Evolutionary conservation across 2,888 invertebrate species (phyloP), one percentile per base, ranked within the genome.

Genomic region (Caprella mutica): DNA sequence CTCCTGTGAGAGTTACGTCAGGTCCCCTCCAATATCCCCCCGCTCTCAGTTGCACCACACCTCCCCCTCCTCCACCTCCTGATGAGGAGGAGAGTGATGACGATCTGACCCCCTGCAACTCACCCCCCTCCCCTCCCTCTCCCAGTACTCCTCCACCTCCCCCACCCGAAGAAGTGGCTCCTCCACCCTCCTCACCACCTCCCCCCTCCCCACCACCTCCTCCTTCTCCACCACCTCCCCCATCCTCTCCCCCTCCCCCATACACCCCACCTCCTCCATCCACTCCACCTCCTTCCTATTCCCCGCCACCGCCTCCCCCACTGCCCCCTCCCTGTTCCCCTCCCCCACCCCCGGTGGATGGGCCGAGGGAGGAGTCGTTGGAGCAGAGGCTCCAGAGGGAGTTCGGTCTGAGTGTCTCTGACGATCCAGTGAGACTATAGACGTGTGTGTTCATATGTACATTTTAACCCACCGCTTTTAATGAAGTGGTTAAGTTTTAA

Each of bases 331-430:
- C 50, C 2, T n/a, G 8, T 8, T 19, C 38, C 5, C 52, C 40
- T 53, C 53, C 53, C 27, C 14, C 19, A 24, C 17, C 17, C 14
- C 40, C 40, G 14, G 12, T 21, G 14, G 17, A 6, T 17, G 12
- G 17, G 6, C 40, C 40, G 6, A 5, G 17, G 6, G 6, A 9
- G 21, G 6, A n/a, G 6, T 17, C 40, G 6, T 14, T 9, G 17
- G 8, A 14, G 24, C 12, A 9, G 9, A 79, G 93, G 67, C 77
- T 92, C 65, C 81, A 85, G 68, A 79, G 85, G 65, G 87, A 86
- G 71, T 87, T 88, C 73, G 87, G 87, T 30, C 76, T 85, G 4
- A 55, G 57, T 50, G 43, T 64, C 12, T 26, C 57, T 12, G 63
- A 64, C 42, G 63, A 63, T 26, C 55, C 52, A 21, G 57, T 57